Evolutionary conservation across 1,140 invertebrate species (phyloP).

Genomic region (Lepidurus packardi): DNA sequence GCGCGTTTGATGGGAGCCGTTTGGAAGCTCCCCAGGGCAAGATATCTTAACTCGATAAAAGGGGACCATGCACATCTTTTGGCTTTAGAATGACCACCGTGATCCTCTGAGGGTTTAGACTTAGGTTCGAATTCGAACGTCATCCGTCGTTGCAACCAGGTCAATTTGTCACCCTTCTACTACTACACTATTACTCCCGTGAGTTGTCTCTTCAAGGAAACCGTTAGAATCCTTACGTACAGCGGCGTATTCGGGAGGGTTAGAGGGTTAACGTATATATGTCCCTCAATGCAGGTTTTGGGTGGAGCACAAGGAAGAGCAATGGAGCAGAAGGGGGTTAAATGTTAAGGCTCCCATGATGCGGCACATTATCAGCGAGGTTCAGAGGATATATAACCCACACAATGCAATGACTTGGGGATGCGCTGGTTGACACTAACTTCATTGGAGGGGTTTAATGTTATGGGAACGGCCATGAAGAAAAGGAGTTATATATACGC

Average conservation of each 20-base stretch:
- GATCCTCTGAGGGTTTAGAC: too few relatives aligned
- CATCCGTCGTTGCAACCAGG: constrained; percentile 1
- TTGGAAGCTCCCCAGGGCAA: too few relatives aligned
- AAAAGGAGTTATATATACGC: too few relatives aligned
- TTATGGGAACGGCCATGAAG: not conserved
- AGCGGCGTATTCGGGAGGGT: not conserved
- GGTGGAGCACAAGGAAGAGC: not conserved
- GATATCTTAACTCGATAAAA: too few relatives aligned
- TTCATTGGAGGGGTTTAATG: not conserved
- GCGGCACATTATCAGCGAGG: not conserved
- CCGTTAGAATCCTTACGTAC: not conserved
- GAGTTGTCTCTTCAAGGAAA: not conserved
- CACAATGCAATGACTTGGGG: not conserved
- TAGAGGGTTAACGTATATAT: not conserved
- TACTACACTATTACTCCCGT: not conserved
- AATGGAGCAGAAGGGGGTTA: constrained; percentile 7
- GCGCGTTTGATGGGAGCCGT: not conserved
- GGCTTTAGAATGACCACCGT: too few relatives aligned
- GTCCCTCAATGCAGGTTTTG: not conserved
- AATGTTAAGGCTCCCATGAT: not conserved
- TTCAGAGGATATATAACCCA: constrained; percentile 1
- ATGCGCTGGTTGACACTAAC: constrained; percentile 21
- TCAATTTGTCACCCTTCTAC: not conserved
- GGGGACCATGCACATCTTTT: too few relatives aligned
- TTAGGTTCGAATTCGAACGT: not conserved